Conservation (phyloP, 2,888 invertebrate species). For the Drosophila pegasa region DNA sequence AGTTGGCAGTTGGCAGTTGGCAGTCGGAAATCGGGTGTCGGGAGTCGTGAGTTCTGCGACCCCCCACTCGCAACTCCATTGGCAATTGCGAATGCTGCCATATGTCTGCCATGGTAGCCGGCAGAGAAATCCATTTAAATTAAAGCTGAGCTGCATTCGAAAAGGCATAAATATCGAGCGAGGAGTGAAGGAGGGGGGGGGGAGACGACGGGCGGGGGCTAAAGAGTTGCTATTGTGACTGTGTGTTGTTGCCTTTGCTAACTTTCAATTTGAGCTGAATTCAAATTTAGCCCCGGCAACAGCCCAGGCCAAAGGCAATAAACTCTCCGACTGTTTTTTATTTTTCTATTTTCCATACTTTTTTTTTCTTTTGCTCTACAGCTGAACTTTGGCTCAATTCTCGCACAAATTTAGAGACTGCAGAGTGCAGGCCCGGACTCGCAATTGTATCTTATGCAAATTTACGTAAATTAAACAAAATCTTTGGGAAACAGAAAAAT, state of each 20-base stretch:
- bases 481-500: conserved; percentile 79
- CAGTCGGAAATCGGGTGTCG: conserved; percentile 27
- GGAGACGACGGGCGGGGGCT: neutral
- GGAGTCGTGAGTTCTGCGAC: conserved; percentile 33
- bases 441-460: conserved; percentile 79
- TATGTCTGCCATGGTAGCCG: conserved; percentile 62
- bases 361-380: conserved; percentile 27
- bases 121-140: conserved; percentile 77
- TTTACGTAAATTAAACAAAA: conserved; percentile 79
- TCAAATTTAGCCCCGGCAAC: conserved; percentile 65
- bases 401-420: conserved; percentile 75
- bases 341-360: conserved; percentile 17
- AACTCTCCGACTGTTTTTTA: conserved; percentile 47
- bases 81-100: conserved; percentile 73
- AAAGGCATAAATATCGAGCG: conserved; percentile 72
- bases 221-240: conserved; percentile 12
- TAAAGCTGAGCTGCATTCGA: conserved; percentile 80
- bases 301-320: conserved; percentile 63
- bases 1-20: conserved; percentile 41
- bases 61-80: conserved; percentile 33
- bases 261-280: conserved; percentile 79
- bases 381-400: conserved; percentile 77
- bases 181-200: conserved; percentile 1
- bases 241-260: conserved; percentile 55
- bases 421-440: conserved; percentile 19